Percentiles rank a stretch among this genome's conserved stretches.
Conservation (phyloP, 2,797 vertebrate genomes). For the Notoglanidium macrostoma region DNA sequence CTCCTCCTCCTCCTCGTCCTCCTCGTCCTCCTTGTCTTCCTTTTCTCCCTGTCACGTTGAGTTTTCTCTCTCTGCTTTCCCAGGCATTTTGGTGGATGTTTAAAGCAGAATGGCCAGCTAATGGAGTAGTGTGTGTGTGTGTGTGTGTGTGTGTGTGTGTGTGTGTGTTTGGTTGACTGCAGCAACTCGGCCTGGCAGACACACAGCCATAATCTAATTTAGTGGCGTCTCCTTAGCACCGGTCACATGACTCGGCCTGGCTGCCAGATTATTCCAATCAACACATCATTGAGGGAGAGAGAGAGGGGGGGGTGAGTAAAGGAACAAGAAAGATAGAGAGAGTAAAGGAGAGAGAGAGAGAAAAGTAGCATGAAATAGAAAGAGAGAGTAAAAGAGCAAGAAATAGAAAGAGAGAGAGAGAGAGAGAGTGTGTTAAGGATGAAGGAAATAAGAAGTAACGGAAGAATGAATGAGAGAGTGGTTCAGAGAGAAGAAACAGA, state of each 20-base stretch:
- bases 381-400: background rate
- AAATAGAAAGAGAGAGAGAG: background rate
- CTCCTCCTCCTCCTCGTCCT: background rate
- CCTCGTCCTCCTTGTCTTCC: background rate
- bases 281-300: background rate
- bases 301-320: constrained; percentile 1
- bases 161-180: constrained; percentile 57
- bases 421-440: background rate
- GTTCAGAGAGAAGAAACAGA: background rate
- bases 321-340: background rate
- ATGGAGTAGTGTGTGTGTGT: constrained; percentile 46
- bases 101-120: constrained; percentile 61
- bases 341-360: background rate
- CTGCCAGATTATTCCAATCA: constrained; percentile 40
- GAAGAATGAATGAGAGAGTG: background rate
- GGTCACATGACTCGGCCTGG: constrained; percentile 65
- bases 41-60: constrained; percentile 22
- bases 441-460: background rate
- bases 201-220: constrained; percentile 68
- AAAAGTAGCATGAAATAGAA: background rate
- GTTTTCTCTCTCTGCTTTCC: constrained; percentile 33
- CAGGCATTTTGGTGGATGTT: constrained; percentile 60
- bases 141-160: constrained; percentile 19
- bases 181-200: constrained; percentile 56
- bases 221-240: constrained; percentile 48